Conservation (phyloP, 1,140 invertebrate species). For the Diploscapter pachys region DNA sequence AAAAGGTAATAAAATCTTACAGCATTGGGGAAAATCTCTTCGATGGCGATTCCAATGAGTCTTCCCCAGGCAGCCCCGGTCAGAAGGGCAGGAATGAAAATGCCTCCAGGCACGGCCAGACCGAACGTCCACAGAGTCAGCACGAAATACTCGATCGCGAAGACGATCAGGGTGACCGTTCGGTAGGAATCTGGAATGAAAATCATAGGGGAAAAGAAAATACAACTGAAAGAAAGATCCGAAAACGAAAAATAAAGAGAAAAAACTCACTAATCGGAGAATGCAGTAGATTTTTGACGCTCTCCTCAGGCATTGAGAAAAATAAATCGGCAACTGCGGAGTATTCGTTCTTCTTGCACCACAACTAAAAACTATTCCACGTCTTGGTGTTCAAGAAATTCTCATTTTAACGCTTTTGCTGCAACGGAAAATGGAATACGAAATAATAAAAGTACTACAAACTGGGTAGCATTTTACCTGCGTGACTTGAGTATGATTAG, state of each 20-base stretch:
- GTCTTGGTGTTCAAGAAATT: not conserved
- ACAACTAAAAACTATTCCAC: conserved; percentile 68
- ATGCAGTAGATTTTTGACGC: conserved; percentile 85
- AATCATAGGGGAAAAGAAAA: conserved; percentile 1
- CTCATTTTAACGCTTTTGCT: not conserved
- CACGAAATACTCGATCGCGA: conserved; percentile 82
- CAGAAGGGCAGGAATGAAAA: conserved; percentile 91
- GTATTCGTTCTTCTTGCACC: conserved; percentile 86
- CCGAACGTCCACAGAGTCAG: conserved; percentile 90
- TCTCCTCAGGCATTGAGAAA: conserved; percentile 94
- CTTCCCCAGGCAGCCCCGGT: conserved; percentile 95
- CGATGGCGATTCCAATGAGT: conserved; percentile 66
- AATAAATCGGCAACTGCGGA: conserved; percentile 83
- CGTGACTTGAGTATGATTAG: conserved; percentile 63
- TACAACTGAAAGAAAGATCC: conserved; percentile 1
- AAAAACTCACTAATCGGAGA: conserved; percentile 47
- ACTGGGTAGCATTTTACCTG: not conserved
- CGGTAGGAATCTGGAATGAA: conserved; percentile 75
- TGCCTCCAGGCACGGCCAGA: conserved; percentile 84
- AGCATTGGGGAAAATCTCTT: conserved; percentile 69
- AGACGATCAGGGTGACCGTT: conserved; percentile 73
- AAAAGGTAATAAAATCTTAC: conserved; percentile 60
- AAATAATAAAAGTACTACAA: too few relatives aligned
- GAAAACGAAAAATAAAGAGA: conserved; percentile 8
- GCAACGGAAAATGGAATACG: too few relatives aligned